Base-by-base conservation (phyloP, 2,797 vertebrate species). In the Calcarius lapponicus region DNA sequence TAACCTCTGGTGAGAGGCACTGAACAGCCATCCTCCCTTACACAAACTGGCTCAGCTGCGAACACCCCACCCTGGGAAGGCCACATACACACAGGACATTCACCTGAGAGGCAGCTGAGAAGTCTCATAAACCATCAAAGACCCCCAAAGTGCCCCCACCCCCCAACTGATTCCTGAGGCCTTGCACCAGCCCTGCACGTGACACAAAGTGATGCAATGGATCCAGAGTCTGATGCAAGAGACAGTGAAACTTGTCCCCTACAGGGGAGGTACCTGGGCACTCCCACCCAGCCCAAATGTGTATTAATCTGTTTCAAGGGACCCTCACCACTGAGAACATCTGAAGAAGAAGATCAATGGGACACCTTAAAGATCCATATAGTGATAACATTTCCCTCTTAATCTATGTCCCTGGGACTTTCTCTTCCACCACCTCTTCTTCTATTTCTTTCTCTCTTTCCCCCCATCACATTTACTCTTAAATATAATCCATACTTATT, bases 251-350 rank as follows among this genome's bases (percentile, higher is more conserved):
- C 31, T 29, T 48, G 34, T 48, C 11, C 11, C 43, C 22, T 0
- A 1, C 4, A 3, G 11, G 13, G 4, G 50, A 25, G 40, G 16
- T 43, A 56, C 17, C 28, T 56, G 22, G 6, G 9, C 10, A 34
- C 6, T 42, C 31, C 64, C 6, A 34, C 8, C 20, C 1, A 0
- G 11, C 5, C 9, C 34, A 48, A 48, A n/a, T 25, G 17, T 14
- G 3, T 51, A 42, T 60, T 17, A 16, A 36, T 42, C 25, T 40
- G 13, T 53, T 43, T 61, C 18, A 29, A 36, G 32, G 21, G 20
- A 42, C 21, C 5, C 28, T 61, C 38, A 45, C 6, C 22, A 14
- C 17, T 4, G 11, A 31, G 36, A 20, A 24, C 8, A 61, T 26
- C 21, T 61, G 32, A 51, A 58, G 26, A 69, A 58, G 13, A 38